Evolutionary conservation across 2,113 vertebrate species (phyloP).

Genomic region (Passer montanus): DNA sequence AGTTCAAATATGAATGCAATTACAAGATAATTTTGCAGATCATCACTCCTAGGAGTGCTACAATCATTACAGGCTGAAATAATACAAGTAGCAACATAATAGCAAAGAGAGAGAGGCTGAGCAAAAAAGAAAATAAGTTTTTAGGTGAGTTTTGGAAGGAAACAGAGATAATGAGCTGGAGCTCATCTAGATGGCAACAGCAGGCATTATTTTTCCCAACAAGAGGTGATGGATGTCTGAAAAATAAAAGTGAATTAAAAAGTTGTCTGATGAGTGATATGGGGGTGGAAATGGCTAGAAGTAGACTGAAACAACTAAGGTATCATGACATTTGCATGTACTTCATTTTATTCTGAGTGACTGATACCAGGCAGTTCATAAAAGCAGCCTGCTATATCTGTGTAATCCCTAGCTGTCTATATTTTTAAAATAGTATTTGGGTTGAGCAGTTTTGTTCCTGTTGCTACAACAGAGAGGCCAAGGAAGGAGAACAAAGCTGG

Average conservation of each 20-base stretch:
- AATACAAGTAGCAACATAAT: neutral
- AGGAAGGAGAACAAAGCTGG: neutral
- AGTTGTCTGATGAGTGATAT: neutral
- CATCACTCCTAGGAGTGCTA: neutral
- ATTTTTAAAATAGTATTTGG: neutral
- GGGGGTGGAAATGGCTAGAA: neutral
- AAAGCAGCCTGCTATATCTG: neutral
- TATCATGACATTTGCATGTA: neutral
- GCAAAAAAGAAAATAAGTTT: neutral
- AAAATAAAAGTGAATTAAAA: neutral
- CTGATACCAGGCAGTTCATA: neutral
- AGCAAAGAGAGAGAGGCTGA: neutral
- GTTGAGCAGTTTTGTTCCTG: neutral
- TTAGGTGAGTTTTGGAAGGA: neutral
- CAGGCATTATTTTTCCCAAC: neutral
- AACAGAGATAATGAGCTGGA: slow-evolving; percentile 3
- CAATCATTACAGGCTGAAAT: neutral
- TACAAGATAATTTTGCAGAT: neutral
- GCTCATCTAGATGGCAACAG: slow-evolving; percentile 42
- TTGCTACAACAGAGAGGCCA: neutral
- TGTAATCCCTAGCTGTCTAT: neutral
- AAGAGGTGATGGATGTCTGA: neutral
- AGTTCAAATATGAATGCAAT: neutral
- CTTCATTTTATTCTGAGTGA: neutral
- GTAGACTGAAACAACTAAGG: neutral